Base-by-base conservation (phyloP, 2,888 invertebrate genomes). In the Acanthosepion lycidas region DNA sequence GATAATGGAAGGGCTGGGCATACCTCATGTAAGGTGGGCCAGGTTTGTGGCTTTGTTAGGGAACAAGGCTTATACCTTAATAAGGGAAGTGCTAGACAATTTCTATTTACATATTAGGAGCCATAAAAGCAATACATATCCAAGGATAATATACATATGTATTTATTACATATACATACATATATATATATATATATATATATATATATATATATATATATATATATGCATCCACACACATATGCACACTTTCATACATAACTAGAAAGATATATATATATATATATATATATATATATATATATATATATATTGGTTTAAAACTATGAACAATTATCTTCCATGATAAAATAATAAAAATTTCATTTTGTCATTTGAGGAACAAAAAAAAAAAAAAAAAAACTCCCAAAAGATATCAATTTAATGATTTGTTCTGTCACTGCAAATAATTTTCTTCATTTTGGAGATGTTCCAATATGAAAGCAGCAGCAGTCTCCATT, bases 101-200 rank as follows among this genome's bases (percentile, higher is more conserved):
- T 78, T 78, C 33, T 78, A 78, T 78, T 78, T 78, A 78, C 78
- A 78, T 78, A 78, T 33, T 33, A 78, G n/a, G 28, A 78, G 78
- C 33, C 78, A 78, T n/a, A 78, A 78, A 78, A 78, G 78, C n/a
- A n/a, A 78, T n/a, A 78, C 78, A 78, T 78, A 78, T n/a, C n/a
- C 33, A 78, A 15, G 33, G n/a, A 78, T 78, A 78, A n/a, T 78
- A n/a, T 78, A 78, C 18, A 28, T 78, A 78, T 78, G n/a, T 78
- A 78, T 78, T 78, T 15, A n/a, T n/a, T 78, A n/a, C 18, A 78
- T 78, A 78, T n/a, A 78, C 33, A 64, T 64, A 64, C 28, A 64
- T 64, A 51, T 51, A 51, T 51, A 51, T 51, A 51, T 51, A 51
- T 51, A 6, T 51, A 51, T 51, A 6, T 51, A 51, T 51, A 78